Conservation (phyloP, 2,113 vertebrate genomes). For the Pedionomus torquatus region DNA sequence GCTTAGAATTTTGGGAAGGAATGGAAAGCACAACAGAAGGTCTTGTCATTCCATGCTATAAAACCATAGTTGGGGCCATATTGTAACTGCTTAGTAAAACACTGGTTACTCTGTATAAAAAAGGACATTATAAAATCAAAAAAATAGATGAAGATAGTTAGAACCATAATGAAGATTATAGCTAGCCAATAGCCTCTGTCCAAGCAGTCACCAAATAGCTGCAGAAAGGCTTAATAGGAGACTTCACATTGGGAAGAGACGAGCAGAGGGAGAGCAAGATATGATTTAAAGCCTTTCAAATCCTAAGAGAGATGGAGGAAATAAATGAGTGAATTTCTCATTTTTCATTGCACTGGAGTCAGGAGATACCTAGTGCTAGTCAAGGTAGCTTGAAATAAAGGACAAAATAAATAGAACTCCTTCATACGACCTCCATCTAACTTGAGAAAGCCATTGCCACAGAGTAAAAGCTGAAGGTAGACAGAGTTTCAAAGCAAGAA, state of each 20-base stretch:
- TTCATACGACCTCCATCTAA: neutral
- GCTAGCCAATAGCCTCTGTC: neutral
- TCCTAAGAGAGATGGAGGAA: neutral
- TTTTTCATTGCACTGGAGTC: neutral
- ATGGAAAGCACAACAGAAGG: neutral
- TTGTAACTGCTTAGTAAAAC: neutral
- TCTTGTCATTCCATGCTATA: neutral
- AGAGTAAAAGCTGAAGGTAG: neutral
- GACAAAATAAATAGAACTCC: neutral
- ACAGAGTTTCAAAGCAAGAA: neutral
- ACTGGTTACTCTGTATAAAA: neutral
- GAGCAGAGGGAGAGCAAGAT: neutral
- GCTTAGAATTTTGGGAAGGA: neutral
- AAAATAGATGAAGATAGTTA: neutral
- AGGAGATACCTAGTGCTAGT: neutral
- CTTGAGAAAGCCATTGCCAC: neutral
- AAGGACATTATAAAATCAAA: neutral
- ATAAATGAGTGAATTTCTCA: neutral
- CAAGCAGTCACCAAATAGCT: neutral
- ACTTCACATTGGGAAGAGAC: neutral
- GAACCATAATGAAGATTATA: neutral
- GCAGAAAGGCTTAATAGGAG: neutral
- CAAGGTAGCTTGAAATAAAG: neutral
- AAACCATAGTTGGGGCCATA: neutral
- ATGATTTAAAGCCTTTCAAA: slow-evolving; percentile 28